Evolutionary conservation across 2,113 vertebrate species (phyloP), one percentile per base, ranked within the genome.

Genomic region (Anolis carolinensis): DNA sequence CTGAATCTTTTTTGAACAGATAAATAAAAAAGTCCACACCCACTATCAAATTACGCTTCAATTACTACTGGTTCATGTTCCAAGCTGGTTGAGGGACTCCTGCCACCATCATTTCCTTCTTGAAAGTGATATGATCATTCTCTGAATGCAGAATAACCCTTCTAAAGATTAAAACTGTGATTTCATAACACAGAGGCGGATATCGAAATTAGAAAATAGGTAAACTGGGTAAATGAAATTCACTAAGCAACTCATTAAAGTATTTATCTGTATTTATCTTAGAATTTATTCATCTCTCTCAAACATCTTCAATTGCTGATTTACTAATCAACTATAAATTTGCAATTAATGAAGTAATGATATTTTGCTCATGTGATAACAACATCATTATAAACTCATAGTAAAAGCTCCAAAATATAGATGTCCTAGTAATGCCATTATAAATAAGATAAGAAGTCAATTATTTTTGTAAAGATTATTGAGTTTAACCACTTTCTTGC

Each of bases 231-330:
- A 86, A n/a, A 82, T 10, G 84, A 87, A 88, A 50, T 82, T 82
- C 83, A 77, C 20, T 78, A 34, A 78, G 84, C 30, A 18, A 34
- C 11, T 89, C 78, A 90, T 85, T 88, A 82, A 86, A 86, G 4
- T 82, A 30, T 71, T 88, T 2, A 89, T 74, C 73, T 0, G 2
- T 0, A 72, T 84, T 84, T 75, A 86, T 44, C 27, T 83, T 84
- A 87, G 70, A 89, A 86, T 34, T 1, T 74, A 70, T 89, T 50
- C n/a, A 16, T 63, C 34, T 79, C 62, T 88, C 59, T 88, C 72
- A 67, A 73, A 32, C 25, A 86, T 76, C 84, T 20, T 44, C 86
- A 74, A 14, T 81, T 62, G 65, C 84, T 87, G 77, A 0, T 23
- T 18, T 90, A 13, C 9, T 7, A 86, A 71, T 68, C 86, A 85